Base-by-base conservation (phyloP, 2,888 invertebrate genomes). In the Ischnura elegans region DNA sequence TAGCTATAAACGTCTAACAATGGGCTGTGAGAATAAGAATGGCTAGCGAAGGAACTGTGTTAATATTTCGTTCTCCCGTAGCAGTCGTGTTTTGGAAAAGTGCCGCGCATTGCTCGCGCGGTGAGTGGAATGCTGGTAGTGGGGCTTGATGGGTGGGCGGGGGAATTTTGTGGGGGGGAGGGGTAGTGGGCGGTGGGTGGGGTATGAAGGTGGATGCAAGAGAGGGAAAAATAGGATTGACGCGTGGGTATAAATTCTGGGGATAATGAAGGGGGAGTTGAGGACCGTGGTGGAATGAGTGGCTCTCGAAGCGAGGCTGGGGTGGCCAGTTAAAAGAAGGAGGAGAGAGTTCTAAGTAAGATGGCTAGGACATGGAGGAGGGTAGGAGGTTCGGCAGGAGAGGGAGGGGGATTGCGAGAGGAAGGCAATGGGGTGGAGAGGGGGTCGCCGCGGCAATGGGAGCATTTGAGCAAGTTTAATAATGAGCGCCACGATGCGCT, bases 211-310 rank as follows among this genome's bases (percentile, higher is more conserved):
- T 90, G 61, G 66, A 66, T 61, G 90, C 43, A 90, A 90, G 90
- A 90, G 55, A 90, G 90, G 61, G 61, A 90, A 90, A 90, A 90
- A 90, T 90, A 90, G 90, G 90, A 66, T 90, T 90, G 90, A 90
- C 90, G 90, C 19, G 90, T 29, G 55, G 90, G 43, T 90, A 90
- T 90, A 90, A 90, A 90, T 90, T 90, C 90, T 61, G n/a, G 90
- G 90, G 90, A 90, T 90, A 90, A 90, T 90, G 90, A 90, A 90
- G 90, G 90, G 55, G 90, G 90, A 51, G 55, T 42, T 76, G 76
- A 36, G 76, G 29, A 16, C 4, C n/a, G 76, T 5, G 76, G 36
- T 10, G 76, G 76, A n/a, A 76, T 29, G 76, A 13, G 43, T n/a
- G n/a, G n/a, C n/a, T n/a, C n/a, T 13, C 36, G 66, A 43, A 55